Conservation (phyloP, 2,113 vertebrate genomes). For the Puntigrus tetrazona region DNA sequence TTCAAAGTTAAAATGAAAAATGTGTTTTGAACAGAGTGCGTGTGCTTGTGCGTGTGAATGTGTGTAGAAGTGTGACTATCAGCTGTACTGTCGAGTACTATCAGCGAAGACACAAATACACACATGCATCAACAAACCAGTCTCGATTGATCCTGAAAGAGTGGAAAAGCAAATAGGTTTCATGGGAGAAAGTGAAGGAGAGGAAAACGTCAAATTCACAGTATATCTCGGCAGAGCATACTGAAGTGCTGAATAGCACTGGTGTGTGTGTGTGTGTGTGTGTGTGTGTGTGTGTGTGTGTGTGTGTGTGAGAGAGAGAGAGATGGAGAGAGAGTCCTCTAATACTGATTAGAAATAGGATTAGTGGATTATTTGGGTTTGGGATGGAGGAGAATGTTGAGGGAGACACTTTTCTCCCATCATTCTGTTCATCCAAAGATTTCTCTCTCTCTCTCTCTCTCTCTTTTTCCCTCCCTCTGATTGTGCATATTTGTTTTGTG, state of each 20-base stretch:
- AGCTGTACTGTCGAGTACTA: slow-evolving; percentile 6
- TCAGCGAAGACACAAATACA: slow-evolving; percentile 2
- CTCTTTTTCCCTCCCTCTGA: not conserved
- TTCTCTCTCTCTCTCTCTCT: not conserved
- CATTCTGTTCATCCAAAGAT: not conserved
- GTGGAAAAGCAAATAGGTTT: slow-evolving; percentile 28
- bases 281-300: slow-evolving; percentile 58
- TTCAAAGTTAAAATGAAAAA: slow-evolving; percentile 16
- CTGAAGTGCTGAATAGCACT: slow-evolving; percentile 40
- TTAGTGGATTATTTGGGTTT: slow-evolving; percentile 48
- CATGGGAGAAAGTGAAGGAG: slow-evolving; percentile 27
- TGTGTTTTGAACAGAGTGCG: not conserved
- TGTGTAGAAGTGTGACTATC: slow-evolving; percentile 14
- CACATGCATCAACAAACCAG: not conserved
- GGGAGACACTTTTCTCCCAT: slow-evolving; percentile 34
- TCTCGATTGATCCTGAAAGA: slow-evolving; percentile 19
- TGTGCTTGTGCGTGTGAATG: not conserved
- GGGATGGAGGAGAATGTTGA: slow-evolving; percentile 32
- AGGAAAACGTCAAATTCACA: slow-evolving; percentile 30
- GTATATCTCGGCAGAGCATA: slow-evolving; percentile 40
- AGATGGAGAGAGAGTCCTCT: slow-evolving; percentile 53
- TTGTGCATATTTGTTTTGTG: slow-evolving; percentile 19
- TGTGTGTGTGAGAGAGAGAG: slow-evolving; percentile 35
- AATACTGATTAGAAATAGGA: slow-evolving; percentile 48
- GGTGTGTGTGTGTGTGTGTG: slow-evolving; percentile 52